phyloP scores from a whole-genome alignment of 2,113 vertebrate species.

The Phyllopteryx taeniolatus region DNA sequence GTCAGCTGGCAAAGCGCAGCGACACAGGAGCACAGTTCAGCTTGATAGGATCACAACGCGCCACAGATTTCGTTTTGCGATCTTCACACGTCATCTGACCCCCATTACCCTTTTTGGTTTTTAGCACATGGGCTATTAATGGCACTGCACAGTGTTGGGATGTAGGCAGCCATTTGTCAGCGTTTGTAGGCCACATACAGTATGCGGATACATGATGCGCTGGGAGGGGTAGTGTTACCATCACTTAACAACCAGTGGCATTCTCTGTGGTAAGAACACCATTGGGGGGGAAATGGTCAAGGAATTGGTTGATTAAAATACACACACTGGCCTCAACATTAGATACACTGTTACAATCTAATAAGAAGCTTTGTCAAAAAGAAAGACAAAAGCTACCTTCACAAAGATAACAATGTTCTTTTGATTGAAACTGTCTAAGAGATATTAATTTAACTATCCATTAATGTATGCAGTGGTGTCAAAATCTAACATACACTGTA shows the following conservation, averaged over 20 bases:
- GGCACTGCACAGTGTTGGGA: constrained; percentile 5
- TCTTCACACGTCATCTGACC: constrained; percentile 11
- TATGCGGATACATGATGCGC: constrained; percentile 1
- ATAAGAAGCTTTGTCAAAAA: too few relatives aligned
- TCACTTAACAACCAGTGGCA: background rate
- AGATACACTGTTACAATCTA: too few relatives aligned
- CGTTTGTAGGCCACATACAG: constrained; percentile 8
- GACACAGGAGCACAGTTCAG: background rate
- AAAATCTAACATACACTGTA: too few relatives aligned
- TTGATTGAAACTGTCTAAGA: too few relatives aligned
- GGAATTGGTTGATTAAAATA: background rate
- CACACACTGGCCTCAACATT: too few relatives aligned
- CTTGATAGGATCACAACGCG: background rate
- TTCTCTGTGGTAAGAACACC: background rate
- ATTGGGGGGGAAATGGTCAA: background rate
- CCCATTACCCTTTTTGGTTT: constrained; percentile 22
- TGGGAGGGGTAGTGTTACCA: too few relatives aligned
- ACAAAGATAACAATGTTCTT: too few relatives aligned
- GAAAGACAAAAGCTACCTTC: too few relatives aligned
- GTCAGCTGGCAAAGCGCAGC: constrained; percentile 1
- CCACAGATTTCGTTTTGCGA: background rate
- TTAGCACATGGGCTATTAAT: constrained; percentile 2
- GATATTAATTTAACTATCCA: too few relatives aligned
- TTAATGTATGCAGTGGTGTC: too few relatives aligned
- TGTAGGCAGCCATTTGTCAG: background rate